Conservation (phyloP, 1,140 invertebrate species). For the Homarus americanus region DNA sequence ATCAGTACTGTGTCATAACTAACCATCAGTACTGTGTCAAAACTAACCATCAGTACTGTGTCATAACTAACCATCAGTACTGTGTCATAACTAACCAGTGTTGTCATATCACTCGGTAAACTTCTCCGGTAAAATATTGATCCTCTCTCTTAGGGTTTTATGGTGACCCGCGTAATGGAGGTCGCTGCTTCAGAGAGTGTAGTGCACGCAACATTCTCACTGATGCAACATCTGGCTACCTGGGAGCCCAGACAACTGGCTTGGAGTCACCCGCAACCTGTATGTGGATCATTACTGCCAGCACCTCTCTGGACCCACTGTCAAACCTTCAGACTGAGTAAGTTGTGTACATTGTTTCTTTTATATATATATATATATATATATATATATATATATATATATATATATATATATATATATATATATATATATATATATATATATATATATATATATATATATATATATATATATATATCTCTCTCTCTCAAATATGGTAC, state of each 20-base stretch:
- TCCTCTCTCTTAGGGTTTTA: constrained; percentile 87
- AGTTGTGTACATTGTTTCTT: constrained; percentile 6
- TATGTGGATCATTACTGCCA: constrained; percentile 75
- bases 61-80: too few relatives aligned
- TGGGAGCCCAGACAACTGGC: constrained; percentile 76
- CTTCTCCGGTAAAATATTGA: too few relatives aligned
- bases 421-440: constrained; percentile 57
- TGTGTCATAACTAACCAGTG: too few relatives aligned
- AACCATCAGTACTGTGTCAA: too few relatives aligned
- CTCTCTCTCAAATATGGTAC: background rate
- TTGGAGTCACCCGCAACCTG: constrained; percentile 77
- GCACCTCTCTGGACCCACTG: constrained; percentile 38
- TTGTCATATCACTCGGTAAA: too few relatives aligned
- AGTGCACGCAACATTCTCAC: constrained; percentile 85
- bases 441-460: constrained; percentile 5
- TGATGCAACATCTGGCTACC: constrained; percentile 74
- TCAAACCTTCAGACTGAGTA: background rate
- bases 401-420: constrained; percentile 58
- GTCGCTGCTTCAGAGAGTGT: constrained; percentile 93
- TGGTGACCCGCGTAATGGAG: constrained; percentile 91
- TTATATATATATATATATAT: too few relatives aligned
- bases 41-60: too few relatives aligned
- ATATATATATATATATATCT: background rate
- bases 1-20: too few relatives aligned
- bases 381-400: constrained; percentile 55